Evolutionary conservation across 2,888 invertebrate species (phyloP).

Genomic region (Protodeltote pygarga): DNA sequence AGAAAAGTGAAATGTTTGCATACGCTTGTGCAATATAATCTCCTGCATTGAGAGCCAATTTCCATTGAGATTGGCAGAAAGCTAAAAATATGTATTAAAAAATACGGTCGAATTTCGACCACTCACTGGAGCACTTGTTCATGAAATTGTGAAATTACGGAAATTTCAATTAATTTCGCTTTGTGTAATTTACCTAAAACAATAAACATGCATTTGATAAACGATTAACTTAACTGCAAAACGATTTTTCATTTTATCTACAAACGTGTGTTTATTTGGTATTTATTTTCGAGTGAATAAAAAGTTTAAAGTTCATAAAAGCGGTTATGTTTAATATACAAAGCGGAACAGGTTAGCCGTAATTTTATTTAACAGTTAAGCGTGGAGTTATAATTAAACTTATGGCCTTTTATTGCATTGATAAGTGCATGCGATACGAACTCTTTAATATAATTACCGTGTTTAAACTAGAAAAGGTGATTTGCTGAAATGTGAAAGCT

Average conservation of each 20-base stretch:
- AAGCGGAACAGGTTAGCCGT: conserved; percentile 26
- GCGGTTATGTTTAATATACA: conserved; percentile 32
- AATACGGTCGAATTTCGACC: too few relatives aligned
- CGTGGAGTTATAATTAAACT: conserved; percentile 43
- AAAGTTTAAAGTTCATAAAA: conserved; percentile 36
- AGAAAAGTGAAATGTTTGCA: too few relatives aligned
- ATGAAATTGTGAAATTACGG: too few relatives aligned
- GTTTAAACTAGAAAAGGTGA: conserved; percentile 31
- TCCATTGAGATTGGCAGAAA: too few relatives aligned
- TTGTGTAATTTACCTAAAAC: conserved; percentile 3
- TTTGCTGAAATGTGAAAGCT: conserved; percentile 8
- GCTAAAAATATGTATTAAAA: too few relatives aligned
- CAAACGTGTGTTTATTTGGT: conserved; percentile 15
- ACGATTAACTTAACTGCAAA: conserved; percentile 12
- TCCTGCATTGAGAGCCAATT: too few relatives aligned
- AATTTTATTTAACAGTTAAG: conserved; percentile 47
- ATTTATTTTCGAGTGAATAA: conserved; percentile 26
- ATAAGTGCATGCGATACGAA: conserved; percentile 49
- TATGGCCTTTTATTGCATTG: conserved; percentile 52
- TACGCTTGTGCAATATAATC: too few relatives aligned
- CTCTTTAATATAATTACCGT: conserved; percentile 43
- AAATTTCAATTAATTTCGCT: too few relatives aligned
- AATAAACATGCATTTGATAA: conserved; percentile 12
- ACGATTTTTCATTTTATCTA: conserved; percentile 10
- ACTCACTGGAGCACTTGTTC: too few relatives aligned